Evolutionary conservation across 1,140 invertebrate species (phyloP).

Genomic region (Solenopsis fugax): DNA sequence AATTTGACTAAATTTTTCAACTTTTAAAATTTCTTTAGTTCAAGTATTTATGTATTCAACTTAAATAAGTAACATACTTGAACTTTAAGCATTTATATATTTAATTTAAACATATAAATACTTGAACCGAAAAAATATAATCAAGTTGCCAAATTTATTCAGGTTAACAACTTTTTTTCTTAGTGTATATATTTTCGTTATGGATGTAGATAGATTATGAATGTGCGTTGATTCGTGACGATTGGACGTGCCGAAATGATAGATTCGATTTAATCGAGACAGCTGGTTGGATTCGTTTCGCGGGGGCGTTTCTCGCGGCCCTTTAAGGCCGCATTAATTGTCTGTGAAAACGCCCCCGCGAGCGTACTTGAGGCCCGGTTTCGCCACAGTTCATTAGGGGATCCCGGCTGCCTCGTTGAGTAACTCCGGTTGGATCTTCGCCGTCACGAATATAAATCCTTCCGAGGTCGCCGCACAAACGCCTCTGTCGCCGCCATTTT

Average conservation of each 20-base stretch:
- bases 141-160: no score
- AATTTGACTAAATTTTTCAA: no score
- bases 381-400: slow-evolving; percentile 77
- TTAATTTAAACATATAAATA: no score
- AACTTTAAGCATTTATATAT: no score
- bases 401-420: slow-evolving; percentile 10
- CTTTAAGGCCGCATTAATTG: slow-evolving; percentile 78
- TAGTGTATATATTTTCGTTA: neutral
- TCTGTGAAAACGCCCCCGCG: slow-evolving; percentile 76
- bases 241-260: slow-evolving; percentile 61
- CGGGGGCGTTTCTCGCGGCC: slow-evolving; percentile 66
- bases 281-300: slow-evolving; percentile 30
- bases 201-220: neutral
- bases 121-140: no score
- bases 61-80: no score
- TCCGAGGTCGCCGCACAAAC: slow-evolving; percentile 43
- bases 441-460: slow-evolving; percentile 74
- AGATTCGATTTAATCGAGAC: slow-evolving; percentile 68
- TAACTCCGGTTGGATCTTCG: slow-evolving; percentile 71
- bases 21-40: no score
- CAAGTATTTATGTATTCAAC: no score
- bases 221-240: slow-evolving; percentile 34
- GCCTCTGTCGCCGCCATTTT: slow-evolving; percentile 70
- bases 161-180: no score
- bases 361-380: slow-evolving; percentile 64